Conservation (phyloP, 2,113 vertebrate species). For the Eleginops maclovinus region DNA sequence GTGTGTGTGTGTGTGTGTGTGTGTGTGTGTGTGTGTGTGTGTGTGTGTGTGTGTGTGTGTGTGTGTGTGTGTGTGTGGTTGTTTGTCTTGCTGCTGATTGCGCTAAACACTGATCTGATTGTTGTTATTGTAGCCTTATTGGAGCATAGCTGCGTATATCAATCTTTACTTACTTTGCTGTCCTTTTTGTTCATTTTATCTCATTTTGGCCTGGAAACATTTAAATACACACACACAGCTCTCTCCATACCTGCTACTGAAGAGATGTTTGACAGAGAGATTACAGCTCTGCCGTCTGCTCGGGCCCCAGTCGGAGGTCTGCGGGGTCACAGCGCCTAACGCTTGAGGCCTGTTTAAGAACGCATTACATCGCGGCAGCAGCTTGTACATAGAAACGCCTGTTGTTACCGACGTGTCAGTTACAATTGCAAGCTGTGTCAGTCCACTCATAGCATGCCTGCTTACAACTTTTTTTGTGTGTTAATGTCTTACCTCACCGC, state of each 20-base stretch:
- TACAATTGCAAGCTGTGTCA: constrained; percentile 56
- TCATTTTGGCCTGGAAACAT: constrained; percentile 47
- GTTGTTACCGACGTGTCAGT: constrained; percentile 52
- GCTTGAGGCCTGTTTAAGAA: constrained; percentile 51
- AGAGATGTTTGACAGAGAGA: constrained; percentile 68
- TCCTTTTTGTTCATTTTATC: constrained; percentile 31
- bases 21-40: too few relatives aligned
- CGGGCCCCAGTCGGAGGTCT: constrained; percentile 57
- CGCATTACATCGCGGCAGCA: constrained; percentile 54
- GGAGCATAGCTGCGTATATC: not conserved
- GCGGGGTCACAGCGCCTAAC: constrained; percentile 41
- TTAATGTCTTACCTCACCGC: constrained; percentile 57
- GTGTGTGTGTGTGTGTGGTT: constrained; percentile 26
- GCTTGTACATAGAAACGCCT: constrained; percentile 52
- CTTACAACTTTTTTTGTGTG: constrained; percentile 51
- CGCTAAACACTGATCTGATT: constrained; percentile 17
- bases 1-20: too few relatives aligned
- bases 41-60: too few relatives aligned
- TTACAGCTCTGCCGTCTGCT: constrained; percentile 53
- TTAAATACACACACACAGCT: constrained; percentile 33
- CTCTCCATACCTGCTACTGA: constrained; percentile 53
- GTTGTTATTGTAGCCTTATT: constrained; percentile 18
- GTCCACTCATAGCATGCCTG: constrained; percentile 57
- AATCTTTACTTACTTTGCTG: constrained; percentile 18
- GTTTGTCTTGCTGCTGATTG: constrained; percentile 7